Conservation (phyloP, 2,113 vertebrate species). For the Malurus melanocephalus region DNA sequence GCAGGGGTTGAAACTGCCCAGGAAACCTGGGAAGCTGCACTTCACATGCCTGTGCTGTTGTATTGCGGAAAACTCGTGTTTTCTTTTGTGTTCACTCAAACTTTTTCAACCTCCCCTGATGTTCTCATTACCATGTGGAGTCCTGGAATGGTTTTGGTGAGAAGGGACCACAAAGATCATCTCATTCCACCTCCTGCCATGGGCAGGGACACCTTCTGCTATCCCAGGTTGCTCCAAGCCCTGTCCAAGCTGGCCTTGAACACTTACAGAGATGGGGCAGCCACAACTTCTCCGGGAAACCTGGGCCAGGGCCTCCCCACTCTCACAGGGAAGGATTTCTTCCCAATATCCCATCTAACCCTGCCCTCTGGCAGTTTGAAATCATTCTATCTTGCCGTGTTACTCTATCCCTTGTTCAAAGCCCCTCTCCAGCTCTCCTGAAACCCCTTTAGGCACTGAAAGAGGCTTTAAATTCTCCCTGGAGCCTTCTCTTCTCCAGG, state of each 20-base stretch:
- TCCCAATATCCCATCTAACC: not conserved
- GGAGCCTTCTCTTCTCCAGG: not conserved
- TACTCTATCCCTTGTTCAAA: rapidly evolving
- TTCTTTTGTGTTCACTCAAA: not conserved
- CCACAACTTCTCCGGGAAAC: not conserved
- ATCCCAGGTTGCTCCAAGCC: not conserved
- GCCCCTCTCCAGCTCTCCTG: not conserved
- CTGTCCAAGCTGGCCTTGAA: rapidly evolving
- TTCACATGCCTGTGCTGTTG: not conserved
- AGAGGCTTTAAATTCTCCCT: rapidly evolving
- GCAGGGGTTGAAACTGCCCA: not conserved
- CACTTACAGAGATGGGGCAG: not conserved
- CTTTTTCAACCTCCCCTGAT: not conserved
- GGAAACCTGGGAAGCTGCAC: not conserved
- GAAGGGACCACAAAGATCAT: not conserved
- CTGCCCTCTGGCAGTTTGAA: not conserved
- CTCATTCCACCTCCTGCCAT: rapidly evolving
- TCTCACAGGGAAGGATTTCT: rapidly evolving
- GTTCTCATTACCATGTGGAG: not conserved
- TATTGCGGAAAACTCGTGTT: rapidly evolving
- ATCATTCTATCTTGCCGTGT: not conserved
- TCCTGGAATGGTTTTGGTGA: not conserved
- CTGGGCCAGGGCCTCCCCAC: rapidly evolving
- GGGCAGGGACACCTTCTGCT: not conserved
- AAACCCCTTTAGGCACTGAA: not conserved